phyloP scores from a whole-genome alignment of 2,888 invertebrate genomes.

The Ophion ellenae region DNA sequence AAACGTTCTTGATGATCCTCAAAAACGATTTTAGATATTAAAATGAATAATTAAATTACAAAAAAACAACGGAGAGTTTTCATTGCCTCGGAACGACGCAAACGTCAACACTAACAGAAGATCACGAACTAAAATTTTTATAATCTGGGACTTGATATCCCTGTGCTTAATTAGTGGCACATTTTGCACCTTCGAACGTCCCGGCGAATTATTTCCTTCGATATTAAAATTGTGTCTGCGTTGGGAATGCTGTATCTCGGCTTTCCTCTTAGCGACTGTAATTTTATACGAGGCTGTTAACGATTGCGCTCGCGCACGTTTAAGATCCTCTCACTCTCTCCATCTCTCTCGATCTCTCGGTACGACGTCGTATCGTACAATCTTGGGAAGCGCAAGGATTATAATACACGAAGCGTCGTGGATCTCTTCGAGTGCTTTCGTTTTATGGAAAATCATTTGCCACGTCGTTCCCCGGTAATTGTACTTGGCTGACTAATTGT shows the following conservation, averaged over 20 bases:
- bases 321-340: slow-evolving; percentile 52
- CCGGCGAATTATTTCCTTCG: slow-evolving; percentile 8
- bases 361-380: slow-evolving; percentile 13
- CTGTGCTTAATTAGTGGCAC: slow-evolving; percentile 12
- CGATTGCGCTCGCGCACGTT: slow-evolving; percentile 31
- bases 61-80: no score
- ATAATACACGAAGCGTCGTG: slow-evolving; percentile 13
- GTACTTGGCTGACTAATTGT: slow-evolving; percentile 64
- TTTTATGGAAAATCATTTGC: slow-evolving; percentile 67
- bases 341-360: neutral
- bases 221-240: slow-evolving; percentile 12
- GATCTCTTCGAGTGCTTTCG: slow-evolving; percentile 32
- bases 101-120: no score
- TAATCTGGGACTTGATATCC: neutral
- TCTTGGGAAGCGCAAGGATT: slow-evolving; percentile 20
- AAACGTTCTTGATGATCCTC: no score
- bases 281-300: slow-evolving; percentile 54
- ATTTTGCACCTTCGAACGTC: slow-evolving; percentile 23
- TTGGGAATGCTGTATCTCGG: slow-evolving; percentile 1
- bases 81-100: no score
- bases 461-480: slow-evolving; percentile 65
- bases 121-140: neutral
- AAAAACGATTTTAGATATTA: no score
- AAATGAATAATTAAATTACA: no score
- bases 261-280: slow-evolving; percentile 27